A percentile compares a stretch with the other conserved stretches of the same genome.
These are phyloP conservation scores for Amitus sp. DNA, from an alignment of 2,888 invertebrate species.

Conservation along the genomic window DNA sequence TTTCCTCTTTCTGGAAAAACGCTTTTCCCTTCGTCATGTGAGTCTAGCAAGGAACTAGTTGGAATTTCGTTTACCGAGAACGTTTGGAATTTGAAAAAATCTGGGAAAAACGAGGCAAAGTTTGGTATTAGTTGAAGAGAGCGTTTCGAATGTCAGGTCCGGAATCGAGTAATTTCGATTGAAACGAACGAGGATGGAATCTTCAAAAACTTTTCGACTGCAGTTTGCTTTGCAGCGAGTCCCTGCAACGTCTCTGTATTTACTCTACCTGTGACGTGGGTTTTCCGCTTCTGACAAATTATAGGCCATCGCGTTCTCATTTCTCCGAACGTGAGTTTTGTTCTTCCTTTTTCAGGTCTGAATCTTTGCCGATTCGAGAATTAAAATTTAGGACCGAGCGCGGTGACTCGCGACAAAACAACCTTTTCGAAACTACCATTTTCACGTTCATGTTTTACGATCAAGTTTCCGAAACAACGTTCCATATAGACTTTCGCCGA, in stretches of 20 bases:
- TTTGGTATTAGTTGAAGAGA: no score
- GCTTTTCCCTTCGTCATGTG: no score
- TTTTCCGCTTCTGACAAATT: constrained; percentile 40
- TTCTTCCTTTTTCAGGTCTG: background rate
- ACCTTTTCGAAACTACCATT: no score
- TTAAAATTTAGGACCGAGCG: no score
- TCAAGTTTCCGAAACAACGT: background rate
- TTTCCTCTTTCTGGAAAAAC: no score
- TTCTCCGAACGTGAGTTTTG: constrained; percentile 8
- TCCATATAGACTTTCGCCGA: background rate
- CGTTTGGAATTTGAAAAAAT: no score
- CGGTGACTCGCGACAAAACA: no score
- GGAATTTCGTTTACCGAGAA: no score
- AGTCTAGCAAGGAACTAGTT: no score
- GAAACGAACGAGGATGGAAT: constrained; percentile 8
- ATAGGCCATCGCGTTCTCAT: constrained; percentile 13
- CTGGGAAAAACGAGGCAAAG: no score
- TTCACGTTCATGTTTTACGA: background rate
- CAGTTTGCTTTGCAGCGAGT: constrained; percentile 4
- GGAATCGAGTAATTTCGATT: constrained; percentile 2
- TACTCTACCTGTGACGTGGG: constrained; percentile 15
- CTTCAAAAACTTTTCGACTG: constrained; percentile 14
- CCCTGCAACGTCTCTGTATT: constrained; percentile 20
- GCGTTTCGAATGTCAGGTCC: no score
- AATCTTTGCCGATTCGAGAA: no score